phyloP scores from a whole-genome alignment of 2,888 invertebrate genomes.

The Eupelmus urozonus region DNA sequence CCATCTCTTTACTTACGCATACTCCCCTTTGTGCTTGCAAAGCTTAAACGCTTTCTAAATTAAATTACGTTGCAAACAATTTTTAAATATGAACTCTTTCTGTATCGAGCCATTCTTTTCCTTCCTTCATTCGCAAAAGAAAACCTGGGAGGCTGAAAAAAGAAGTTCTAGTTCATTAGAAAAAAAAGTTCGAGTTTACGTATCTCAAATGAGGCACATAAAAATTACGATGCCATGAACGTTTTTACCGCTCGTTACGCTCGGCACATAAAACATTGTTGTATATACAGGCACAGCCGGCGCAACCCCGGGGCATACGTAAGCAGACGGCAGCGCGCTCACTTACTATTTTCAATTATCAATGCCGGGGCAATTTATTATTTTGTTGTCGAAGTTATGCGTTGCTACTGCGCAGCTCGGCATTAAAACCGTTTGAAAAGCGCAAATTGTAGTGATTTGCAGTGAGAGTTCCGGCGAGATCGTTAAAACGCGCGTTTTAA shows the following conservation, averaged over 20 bases:
- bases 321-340: background rate
- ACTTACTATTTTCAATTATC: conserved; percentile 32
- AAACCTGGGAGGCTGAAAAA: background rate
- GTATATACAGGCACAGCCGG: background rate
- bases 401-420: too few species aligned
- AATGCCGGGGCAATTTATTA: conserved; percentile 1
- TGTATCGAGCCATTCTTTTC: background rate
- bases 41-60: too few species aligned
- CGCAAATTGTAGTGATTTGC: too few species aligned
- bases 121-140: background rate
- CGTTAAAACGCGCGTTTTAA: too few species aligned
- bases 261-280: conserved; percentile 22
- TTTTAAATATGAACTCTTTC: too few species aligned
- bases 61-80: too few species aligned
- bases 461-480: too few species aligned
- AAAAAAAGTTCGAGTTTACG: conserved; percentile 10
- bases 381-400: too few species aligned
- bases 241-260: conserved; percentile 21
- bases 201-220: conserved; percentile 27
- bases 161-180: conserved; percentile 9
- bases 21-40: too few species aligned
- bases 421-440: too few species aligned
- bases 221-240: conserved; percentile 44
- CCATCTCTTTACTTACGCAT: too few species aligned
- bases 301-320: background rate